Percentiles rank a stretch among this genome's conserved stretches.
Conservation (phyloP, 2,888 invertebrate genomes). For the Brachycybe producta region DNA sequence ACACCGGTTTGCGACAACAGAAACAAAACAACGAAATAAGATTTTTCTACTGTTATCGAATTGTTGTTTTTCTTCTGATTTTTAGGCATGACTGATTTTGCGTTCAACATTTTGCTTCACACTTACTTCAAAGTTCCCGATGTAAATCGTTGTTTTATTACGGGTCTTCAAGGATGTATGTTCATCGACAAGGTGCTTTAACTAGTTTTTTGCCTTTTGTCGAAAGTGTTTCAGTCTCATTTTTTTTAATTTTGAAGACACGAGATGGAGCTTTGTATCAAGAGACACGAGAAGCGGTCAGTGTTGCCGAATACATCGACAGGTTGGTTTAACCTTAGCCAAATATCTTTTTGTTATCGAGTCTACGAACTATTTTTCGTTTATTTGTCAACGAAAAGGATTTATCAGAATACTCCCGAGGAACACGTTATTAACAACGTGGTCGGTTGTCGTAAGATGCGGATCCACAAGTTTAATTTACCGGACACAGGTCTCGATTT, state of each 20-base stretch:
- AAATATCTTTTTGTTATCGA: neutral
- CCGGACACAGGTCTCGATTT: constrained; percentile 63
- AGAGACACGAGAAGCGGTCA: constrained; percentile 80
- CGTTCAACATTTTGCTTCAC: constrained; percentile 80
- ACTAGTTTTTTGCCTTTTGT: neutral
- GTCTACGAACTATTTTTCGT: neutral
- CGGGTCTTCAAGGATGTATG: constrained; percentile 78
- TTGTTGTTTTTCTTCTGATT: neutral
- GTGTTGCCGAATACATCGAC: constrained; percentile 84
- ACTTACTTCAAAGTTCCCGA: constrained; percentile 94
- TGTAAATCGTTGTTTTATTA: constrained; percentile 78
- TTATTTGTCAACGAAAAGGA: constrained; percentile 22
- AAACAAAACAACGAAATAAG: neutral
- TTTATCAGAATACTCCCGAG: constrained; percentile 79
- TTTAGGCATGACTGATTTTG: constrained; percentile 25
- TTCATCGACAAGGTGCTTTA: constrained; percentile 53
- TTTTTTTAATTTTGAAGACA: constrained; percentile 42
- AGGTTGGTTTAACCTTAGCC: constrained; percentile 26
- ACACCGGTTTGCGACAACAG: constrained; percentile 50
- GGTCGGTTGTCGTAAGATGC: constrained; percentile 79
- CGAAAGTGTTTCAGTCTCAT: neutral
- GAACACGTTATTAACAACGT: constrained; percentile 87
- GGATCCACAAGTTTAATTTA: constrained; percentile 85
- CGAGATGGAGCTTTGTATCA: constrained; percentile 73
- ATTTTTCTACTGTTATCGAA: neutral